A percentile compares a stretch with the other conserved stretches of the same genome.
Evolutionary conservation across 1,140 invertebrate species (phyloP).

Genomic region (Hylaeus anthracinus): DNA sequence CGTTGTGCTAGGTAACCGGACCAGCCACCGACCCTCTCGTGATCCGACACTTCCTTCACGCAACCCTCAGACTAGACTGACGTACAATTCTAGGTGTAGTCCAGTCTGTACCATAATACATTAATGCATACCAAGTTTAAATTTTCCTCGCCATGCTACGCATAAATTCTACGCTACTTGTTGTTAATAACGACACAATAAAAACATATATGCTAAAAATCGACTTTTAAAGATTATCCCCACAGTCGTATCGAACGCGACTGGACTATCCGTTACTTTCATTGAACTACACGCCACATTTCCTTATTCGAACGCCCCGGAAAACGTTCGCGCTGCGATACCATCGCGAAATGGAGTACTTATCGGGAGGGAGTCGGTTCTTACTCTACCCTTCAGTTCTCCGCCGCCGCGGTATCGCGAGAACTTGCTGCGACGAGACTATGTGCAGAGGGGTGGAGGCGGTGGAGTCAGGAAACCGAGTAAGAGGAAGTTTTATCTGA

Average conservation of each 20-base stretch:
- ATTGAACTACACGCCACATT: constrained; percentile 27
- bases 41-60: constrained; percentile 18
- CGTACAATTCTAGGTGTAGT: constrained; percentile 2
- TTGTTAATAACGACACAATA: too few species aligned
- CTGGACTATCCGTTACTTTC: constrained; percentile 26
- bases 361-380: not conserved
- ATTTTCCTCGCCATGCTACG: too few species aligned
- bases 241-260: too few species aligned
- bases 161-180: too few species aligned
- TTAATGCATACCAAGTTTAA: too few species aligned
- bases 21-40: constrained; percentile 38
- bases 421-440: not conserved
- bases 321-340: constrained; percentile 5
- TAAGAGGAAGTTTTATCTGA: constrained; percentile 21
- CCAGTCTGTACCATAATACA: too few species aligned
- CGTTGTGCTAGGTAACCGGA: constrained; percentile 35
- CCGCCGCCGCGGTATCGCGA: not conserved
- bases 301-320: not conserved
- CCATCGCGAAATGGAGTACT: constrained; percentile 4
- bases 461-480: not conserved
- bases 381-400: constrained; percentile 17
- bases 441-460: not conserved
- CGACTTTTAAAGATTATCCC: too few species aligned
- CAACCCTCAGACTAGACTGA: not conserved
- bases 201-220: too few species aligned